Percentiles rank a stretch among this genome's conserved stretches.
phyloP scores from a whole-genome alignment of 2,113 vertebrate genomes.

The Cephalopterus ornatus region DNA sequence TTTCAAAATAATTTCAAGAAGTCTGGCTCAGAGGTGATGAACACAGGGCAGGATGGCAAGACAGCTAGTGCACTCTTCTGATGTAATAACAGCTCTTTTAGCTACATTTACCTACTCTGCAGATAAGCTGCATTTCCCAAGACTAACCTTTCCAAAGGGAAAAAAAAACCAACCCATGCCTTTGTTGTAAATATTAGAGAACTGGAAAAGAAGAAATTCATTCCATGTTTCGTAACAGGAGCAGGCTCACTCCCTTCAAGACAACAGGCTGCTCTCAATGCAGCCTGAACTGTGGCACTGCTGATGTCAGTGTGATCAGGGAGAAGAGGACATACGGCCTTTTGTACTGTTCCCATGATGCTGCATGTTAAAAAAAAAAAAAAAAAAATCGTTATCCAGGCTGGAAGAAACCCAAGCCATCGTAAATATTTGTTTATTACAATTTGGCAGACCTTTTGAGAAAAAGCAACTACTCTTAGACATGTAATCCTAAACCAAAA shows the following conservation, averaged over 20 bases:
- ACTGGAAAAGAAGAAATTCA: background rate
- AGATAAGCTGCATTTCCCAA: background rate
- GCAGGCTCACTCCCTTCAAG: background rate
- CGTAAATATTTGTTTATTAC: background rate
- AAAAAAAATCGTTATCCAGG: background rate
- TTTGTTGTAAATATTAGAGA: background rate
- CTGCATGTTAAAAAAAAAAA: background rate
- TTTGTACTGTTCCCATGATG: slow-evolving; percentile 30
- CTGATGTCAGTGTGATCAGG: slow-evolving; percentile 4
- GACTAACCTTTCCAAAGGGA: background rate
- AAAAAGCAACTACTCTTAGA: background rate
- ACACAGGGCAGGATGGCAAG: fast-evolving
- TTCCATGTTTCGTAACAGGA: background rate
- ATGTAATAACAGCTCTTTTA: background rate
- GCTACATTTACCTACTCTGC: background rate
- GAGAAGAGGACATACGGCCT: slow-evolving; percentile 28
- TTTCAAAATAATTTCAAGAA: background rate
- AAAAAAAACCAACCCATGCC: background rate
- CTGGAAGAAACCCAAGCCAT: slow-evolving; percentile 9
- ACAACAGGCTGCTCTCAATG: background rate
- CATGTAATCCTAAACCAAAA: background rate
- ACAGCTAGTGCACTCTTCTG: background rate
- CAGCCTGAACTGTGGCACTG: background rate
- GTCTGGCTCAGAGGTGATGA: background rate
- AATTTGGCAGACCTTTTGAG: background rate